These are phyloP conservation scores for Holacanthus passer DNA, from an alignment of 2,113 vertebrate species.

Conservation along the genomic window DNA sequence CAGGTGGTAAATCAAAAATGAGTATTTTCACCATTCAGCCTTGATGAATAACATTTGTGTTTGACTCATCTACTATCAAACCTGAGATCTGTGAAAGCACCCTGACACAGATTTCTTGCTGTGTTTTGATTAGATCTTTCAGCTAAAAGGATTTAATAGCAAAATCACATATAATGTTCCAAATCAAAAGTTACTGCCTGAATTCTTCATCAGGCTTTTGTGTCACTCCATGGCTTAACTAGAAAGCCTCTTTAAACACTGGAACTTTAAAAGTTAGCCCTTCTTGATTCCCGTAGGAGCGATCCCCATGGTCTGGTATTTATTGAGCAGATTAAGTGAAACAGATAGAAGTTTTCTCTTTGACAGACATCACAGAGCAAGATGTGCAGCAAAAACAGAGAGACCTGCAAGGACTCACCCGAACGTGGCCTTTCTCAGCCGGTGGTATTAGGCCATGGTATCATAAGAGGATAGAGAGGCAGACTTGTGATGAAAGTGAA, in stretches of 20 bases:
- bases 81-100: slow-evolving; percentile 11
- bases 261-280: not conserved
- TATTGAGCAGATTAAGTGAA: not conserved
- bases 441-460: not conserved
- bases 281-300: not conserved
- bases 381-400: not conserved
- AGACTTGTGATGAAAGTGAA: slow-evolving; percentile 8
- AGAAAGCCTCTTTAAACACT: not conserved
- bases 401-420: not conserved
- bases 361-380: slow-evolving; percentile 10
- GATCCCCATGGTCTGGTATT: not conserved
- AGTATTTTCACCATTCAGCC: not conserved
- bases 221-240: not conserved
- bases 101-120: not conserved
- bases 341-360: slow-evolving; percentile 20
- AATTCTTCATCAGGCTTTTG: not conserved
- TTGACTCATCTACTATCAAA: slow-evolving; percentile 45
- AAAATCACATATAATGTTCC: not conserved
- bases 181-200: not conserved
- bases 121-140: slow-evolving; percentile 17
- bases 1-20: slow-evolving; percentile 36
- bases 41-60: not conserved
- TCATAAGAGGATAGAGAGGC: slow-evolving; percentile 11
- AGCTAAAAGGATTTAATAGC: not conserved
- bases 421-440: not conserved